Percentiles rank a stretch among this genome's conserved stretches.
phyloP scores from a whole-genome alignment of 2,888 invertebrate species.

The Drosophila subquinaria region DNA sequence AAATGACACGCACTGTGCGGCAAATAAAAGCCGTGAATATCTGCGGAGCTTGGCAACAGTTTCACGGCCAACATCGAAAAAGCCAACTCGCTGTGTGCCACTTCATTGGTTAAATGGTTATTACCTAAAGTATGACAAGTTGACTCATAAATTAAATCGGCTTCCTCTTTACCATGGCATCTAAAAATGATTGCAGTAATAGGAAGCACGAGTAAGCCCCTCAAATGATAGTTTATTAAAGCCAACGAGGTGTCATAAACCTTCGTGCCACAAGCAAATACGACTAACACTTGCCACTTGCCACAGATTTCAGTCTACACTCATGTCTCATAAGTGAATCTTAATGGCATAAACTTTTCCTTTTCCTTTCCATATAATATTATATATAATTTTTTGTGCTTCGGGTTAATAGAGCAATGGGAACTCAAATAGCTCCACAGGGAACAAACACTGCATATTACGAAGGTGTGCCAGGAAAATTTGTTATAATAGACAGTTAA shows the following conservation, averaged over 20 bases:
- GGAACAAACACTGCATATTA: slow-evolving; percentile 16
- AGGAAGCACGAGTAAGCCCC: not conserved
- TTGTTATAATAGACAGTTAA: not conserved
- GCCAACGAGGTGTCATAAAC: slow-evolving; percentile 27
- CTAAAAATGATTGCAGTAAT: slow-evolving; percentile 16
- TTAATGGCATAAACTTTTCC: slow-evolving; percentile 46
- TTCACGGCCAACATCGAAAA: slow-evolving; percentile 35
- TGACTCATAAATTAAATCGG: slow-evolving; percentile 41
- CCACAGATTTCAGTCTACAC: slow-evolving; percentile 8
- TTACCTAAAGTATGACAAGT: slow-evolving; percentile 53
- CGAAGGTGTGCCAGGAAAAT: slow-evolving; percentile 1
- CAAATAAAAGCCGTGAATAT: slow-evolving; percentile 21
- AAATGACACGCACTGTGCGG: slow-evolving; percentile 33
- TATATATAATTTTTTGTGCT: not conserved
- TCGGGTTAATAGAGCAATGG: slow-evolving; percentile 22
- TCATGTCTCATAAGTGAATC: slow-evolving; percentile 45
- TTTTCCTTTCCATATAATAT: slow-evolving; percentile 3
- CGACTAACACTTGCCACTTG: slow-evolving; percentile 33
- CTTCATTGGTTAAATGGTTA: slow-evolving; percentile 33
- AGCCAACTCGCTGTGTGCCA: slow-evolving; percentile 7
- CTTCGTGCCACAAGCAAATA: slow-evolving; percentile 11
- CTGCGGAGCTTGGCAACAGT: slow-evolving; percentile 20
- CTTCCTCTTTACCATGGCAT: not conserved
- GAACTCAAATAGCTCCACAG: slow-evolving; percentile 31
- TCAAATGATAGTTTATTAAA: slow-evolving; percentile 28